Base-by-base conservation (phyloP, 2,888 invertebrate genomes). In the Pristionchus exspectatus region DNA sequence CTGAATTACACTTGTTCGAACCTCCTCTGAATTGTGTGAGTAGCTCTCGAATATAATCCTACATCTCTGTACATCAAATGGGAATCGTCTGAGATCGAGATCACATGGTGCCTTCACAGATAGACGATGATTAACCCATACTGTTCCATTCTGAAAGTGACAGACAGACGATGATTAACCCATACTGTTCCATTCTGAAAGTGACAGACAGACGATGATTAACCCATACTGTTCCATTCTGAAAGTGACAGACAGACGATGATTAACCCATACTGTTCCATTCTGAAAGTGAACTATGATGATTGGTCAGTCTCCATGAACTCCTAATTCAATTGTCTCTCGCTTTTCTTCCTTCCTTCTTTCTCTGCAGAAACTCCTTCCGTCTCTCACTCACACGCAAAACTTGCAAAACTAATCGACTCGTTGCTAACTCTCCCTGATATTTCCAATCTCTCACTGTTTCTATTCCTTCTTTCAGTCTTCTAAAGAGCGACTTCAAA, bases 71-170 rank as follows among this genome's bases (percentile, higher is more conserved):
- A 91, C 93, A 90, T 95, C 95, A 87, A 95, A 95, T 2, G 95
- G 95, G 87, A 95, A 95, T 44, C 93, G 92, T 44, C 95, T 91
- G 24, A 95, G 90, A 87, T 94, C 94, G 44, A 94, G 90, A 88
- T 93, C 93, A 90, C 95, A 95, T 14, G 95, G 95, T 1, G 95
- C 94, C 89, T 95, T 95, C 81, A 95, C 95, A 16, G 92, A 92
- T 86, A 95, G 90, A 12, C 95, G 94, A 90, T 95, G 94, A 88
- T 95, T 95, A 77, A 94, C 91, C 95, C 95, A 95, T n/a, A n/a
- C n/a, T n/a, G n/a, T n/a, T n/a, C n/a, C n/a, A n/a, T n/a, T n/a
- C n/a, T n/a, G n/a, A n/a, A n/a, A n/a, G n/a, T n/a, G n/a, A 95
- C 95, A 16, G 92, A 92, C 87, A 95, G 90, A 12, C 95, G 94